phyloP scores from a whole-genome alignment of 2,888 invertebrate species.

The Drosophila gaucha region DNA sequence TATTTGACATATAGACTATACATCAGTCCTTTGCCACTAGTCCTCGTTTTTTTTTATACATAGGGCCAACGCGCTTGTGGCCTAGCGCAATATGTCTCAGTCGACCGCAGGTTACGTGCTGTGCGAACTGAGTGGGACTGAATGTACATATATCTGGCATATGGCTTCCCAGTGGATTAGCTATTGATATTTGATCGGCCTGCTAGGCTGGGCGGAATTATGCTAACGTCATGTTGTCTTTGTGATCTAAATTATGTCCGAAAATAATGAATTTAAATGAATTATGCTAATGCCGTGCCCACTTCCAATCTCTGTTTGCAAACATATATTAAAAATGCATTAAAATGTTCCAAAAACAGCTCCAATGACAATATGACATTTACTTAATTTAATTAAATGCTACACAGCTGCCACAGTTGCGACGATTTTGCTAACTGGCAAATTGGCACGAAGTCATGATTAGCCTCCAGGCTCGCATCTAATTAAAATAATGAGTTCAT shows the following conservation, averaged over 20 bases:
- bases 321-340: slow-evolving; percentile 56
- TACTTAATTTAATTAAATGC: slow-evolving; percentile 62
- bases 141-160: slow-evolving; percentile 17
- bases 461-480: slow-evolving; percentile 36
- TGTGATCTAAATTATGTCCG: slow-evolving; percentile 23
- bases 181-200: slow-evolving; percentile 57
- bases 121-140: slow-evolving; percentile 15
- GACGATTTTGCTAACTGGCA: slow-evolving; percentile 16
- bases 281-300: not conserved
- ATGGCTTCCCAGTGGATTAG: slow-evolving; percentile 43
- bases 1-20: slow-evolving; percentile 73
- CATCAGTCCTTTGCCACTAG: slow-evolving; percentile 35
- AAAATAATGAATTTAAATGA: slow-evolving; percentile 3
- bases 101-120: slow-evolving; percentile 53
- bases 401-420: slow-evolving; percentile 17
- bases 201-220: slow-evolving; percentile 29
- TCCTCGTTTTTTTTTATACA: slow-evolving; percentile 66
- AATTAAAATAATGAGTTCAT: slow-evolving; percentile 71
- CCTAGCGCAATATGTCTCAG: slow-evolving; percentile 69
- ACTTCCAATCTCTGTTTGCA: not conserved
- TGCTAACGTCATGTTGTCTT: slow-evolving; percentile 8
- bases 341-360: slow-evolving; percentile 18
- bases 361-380: slow-evolving; percentile 31
- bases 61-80: slow-evolving; percentile 37
- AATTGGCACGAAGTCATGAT: slow-evolving; percentile 16